Conservation (phyloP, 1,140 invertebrate genomes). For the Hyles euphorbiae region DNA sequence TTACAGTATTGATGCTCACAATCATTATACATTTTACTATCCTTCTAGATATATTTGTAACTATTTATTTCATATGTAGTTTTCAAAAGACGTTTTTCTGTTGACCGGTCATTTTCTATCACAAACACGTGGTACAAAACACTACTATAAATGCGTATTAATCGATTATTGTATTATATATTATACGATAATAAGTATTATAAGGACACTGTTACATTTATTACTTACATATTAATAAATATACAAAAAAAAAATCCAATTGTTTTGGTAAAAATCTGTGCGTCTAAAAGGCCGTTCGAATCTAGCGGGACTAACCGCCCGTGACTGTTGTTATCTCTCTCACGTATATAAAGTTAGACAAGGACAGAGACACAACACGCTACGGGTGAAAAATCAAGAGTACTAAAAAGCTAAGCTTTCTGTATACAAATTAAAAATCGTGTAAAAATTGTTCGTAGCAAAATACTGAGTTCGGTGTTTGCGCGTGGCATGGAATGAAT, state of each 20-base stretch:
- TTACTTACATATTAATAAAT: slow-evolving; percentile 5
- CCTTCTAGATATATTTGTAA: too few relatives aligned
- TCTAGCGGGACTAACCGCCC: slow-evolving; percentile 34
- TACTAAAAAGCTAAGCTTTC: slow-evolving; percentile 45
- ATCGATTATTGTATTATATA: slow-evolving; percentile 18
- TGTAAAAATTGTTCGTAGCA: slow-evolving; percentile 57
- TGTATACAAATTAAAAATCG: slow-evolving; percentile 42
- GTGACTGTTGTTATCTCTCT: slow-evolving; percentile 13
- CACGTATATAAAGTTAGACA: slow-evolving; percentile 8
- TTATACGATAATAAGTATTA: slow-evolving; percentile 13
- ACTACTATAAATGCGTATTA: slow-evolving; percentile 15
- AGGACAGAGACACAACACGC: slow-evolving; percentile 7
- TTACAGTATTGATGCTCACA: too few relatives aligned
- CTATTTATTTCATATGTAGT: too few relatives aligned
- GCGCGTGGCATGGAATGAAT: slow-evolving; percentile 50
- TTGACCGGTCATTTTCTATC: not conserved
- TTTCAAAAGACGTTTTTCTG: too few relatives aligned
- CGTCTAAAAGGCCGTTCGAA: slow-evolving; percentile 30
- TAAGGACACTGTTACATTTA: slow-evolving; percentile 24
- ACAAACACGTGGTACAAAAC: not conserved
- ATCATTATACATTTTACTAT: too few relatives aligned
- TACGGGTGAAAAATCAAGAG: slow-evolving; percentile 24
- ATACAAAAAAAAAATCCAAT: slow-evolving; percentile 8
- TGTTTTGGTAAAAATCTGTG: slow-evolving; percentile 26
- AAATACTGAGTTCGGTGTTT: slow-evolving; percentile 48